Evolutionary conservation across 2,113 vertebrate genomes (phyloP).

Genomic region (Siniperca chuatsi): DNA sequence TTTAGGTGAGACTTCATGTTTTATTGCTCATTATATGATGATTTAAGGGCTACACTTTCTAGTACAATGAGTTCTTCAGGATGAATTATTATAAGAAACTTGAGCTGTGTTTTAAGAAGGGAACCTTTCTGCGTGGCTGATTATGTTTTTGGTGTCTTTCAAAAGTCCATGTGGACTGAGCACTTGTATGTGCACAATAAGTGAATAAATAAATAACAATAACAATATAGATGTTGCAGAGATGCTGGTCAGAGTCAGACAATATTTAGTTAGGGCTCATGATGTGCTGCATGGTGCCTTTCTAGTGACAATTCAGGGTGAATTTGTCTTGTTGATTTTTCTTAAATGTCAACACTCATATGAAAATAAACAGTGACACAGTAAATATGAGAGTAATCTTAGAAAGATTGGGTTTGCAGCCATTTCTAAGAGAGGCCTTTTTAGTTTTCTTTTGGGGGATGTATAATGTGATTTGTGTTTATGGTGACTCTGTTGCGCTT

Average conservation of each 20-base stretch:
- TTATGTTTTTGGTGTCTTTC: not conserved
- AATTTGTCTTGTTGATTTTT: not conserved
- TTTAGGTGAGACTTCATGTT: not conserved
- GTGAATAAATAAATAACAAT: not conserved
- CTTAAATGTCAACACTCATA: too few species aligned
- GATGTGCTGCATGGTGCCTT: not conserved
- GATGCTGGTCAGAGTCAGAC: too few species aligned
- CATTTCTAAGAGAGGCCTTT: not conserved
- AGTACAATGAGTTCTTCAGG: not conserved
- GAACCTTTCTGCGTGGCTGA: not conserved
- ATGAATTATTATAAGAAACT: not conserved
- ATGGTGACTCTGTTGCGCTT: not conserved
- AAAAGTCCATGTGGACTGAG: too few species aligned
- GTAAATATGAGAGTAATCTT: not conserved
- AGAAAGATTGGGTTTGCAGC: not conserved
- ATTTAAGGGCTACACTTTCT: not conserved
- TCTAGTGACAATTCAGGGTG: not conserved
- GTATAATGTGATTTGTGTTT: conserved; percentile 23
- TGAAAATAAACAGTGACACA: not conserved
- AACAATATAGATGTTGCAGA: not conserved
- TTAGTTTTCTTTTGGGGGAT: not conserved
- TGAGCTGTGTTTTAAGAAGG: not conserved
- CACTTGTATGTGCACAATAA: not conserved
- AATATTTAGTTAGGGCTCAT: not conserved
- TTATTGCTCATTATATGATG: not conserved